A percentile compares a stretch with the other conserved stretches of the same genome.
These are phyloP conservation scores for Lasioglossum marginatum DNA, from an alignment of 2,888 invertebrate species.

Conservation along the genomic window DNA sequence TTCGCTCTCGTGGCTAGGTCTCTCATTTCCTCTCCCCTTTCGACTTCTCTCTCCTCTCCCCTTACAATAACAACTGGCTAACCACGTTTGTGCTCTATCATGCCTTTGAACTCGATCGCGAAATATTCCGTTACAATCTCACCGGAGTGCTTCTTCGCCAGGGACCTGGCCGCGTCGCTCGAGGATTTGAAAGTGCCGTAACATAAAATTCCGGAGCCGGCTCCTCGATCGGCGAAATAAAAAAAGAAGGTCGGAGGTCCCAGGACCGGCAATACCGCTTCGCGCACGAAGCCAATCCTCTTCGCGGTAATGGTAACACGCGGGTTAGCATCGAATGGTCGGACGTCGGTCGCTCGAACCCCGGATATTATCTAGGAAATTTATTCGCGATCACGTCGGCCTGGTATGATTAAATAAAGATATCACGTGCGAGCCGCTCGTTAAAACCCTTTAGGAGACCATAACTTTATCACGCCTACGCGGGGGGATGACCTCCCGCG, in stretches of 20 bases:
- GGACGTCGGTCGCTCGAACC: constrained; percentile 16
- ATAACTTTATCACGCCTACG: constrained; percentile 66
- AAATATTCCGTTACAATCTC: constrained; percentile 41
- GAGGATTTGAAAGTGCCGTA: constrained; percentile 21
- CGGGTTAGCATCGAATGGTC: constrained; percentile 11
- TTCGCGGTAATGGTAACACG: constrained; percentile 29
- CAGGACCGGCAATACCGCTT: background rate
- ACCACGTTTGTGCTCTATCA: constrained; percentile 54
- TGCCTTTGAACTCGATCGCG: constrained; percentile 46
- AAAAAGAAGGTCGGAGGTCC: background rate
- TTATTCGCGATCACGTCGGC: constrained; percentile 63
- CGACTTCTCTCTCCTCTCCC: no score
- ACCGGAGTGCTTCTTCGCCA: background rate
- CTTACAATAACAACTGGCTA: constrained; percentile 59
- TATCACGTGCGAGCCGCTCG: constrained; percentile 66
- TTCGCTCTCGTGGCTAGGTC: constrained; percentile 3
- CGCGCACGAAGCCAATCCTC: constrained; percentile 34
- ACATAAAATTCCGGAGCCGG: constrained; percentile 30
- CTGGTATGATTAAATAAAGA: constrained; percentile 68
- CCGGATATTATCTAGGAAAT: constrained; percentile 50
- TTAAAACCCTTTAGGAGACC: constrained; percentile 68
- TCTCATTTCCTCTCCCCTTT: constrained; percentile 22
- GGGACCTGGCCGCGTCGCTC: constrained; percentile 2
- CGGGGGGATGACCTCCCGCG: constrained; percentile 44
- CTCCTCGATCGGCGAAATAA: constrained; percentile 21